These are phyloP conservation scores for Orthonevra nobilis DNA, from an alignment of 2,888 invertebrate species.

Conservation along the genomic window DNA sequence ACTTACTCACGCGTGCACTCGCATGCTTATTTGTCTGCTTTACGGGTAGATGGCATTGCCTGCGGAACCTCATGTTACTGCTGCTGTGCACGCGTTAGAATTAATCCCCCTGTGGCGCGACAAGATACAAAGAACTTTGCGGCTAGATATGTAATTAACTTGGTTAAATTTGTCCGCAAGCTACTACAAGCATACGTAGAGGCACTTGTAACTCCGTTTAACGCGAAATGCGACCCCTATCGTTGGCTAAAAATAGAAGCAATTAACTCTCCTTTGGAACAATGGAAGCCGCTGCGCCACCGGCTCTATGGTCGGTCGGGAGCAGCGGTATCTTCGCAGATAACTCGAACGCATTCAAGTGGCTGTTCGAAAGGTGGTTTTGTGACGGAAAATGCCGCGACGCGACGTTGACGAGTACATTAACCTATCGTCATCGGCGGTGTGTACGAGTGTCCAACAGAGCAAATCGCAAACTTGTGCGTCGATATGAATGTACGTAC, in stretches of 20 bases:
- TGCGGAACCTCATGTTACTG: no score
- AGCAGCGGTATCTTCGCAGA: conserved; percentile 30
- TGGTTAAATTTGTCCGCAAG: conserved; percentile 38
- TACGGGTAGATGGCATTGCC: no score
- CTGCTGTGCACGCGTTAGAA: no score
- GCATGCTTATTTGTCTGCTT: no score
- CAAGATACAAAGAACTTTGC: no score
- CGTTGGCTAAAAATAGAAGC: conserved; percentile 62
- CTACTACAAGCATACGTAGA: conserved; percentile 15
- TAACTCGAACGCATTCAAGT: conserved; percentile 55
- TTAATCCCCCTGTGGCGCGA: no score
- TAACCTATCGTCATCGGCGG: conserved; percentile 62
- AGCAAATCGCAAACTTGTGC: conserved; percentile 52
- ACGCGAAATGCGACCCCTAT: conserved; percentile 46
- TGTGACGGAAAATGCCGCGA: conserved; percentile 22
- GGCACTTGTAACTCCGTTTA: conserved; percentile 33
- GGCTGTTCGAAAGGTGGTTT: conserved; percentile 25
- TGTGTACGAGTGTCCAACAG: conserved; percentile 55
- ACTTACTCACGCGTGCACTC: no score
- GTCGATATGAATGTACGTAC: conserved; percentile 31
- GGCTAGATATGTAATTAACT: no score
- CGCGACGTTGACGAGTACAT: conserved; percentile 62
- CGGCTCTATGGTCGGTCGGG: background rate
- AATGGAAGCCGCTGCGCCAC: conserved; percentile 31
- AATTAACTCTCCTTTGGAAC: conserved; percentile 54